phyloP scores from a whole-genome alignment of 1,140 invertebrate species.

The Drosophila bocqueti region DNA sequence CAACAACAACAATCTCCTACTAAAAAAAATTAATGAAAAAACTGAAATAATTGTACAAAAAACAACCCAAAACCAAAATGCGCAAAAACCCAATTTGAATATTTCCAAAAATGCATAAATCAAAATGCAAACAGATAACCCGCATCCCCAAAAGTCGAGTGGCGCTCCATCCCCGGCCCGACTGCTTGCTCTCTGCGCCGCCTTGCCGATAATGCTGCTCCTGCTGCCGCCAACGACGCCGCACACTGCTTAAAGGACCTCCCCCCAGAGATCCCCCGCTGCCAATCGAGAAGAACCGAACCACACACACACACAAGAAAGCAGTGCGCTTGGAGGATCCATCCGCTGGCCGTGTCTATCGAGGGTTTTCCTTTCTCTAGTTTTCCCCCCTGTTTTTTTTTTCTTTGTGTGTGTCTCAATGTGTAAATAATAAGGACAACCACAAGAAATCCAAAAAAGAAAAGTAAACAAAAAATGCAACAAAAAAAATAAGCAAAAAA shows the following conservation, averaged over 20 bases:
- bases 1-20: slow-evolving; percentile 39
- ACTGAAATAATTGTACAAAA: slow-evolving; percentile 28
- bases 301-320: slow-evolving; percentile 16
- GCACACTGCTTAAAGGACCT: slow-evolving; percentile 52
- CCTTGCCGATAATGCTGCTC: slow-evolving; percentile 33
- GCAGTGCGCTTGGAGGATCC: slow-evolving; percentile 56
- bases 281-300: slow-evolving; percentile 7
- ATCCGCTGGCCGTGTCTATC: slow-evolving; percentile 16
- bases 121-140: slow-evolving; percentile 59
- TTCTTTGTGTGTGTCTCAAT: slow-evolving; percentile 26
- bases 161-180: slow-evolving; percentile 44
- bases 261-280: not conserved
- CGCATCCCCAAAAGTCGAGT: slow-evolving; percentile 54
- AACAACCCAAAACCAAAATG: slow-evolving; percentile 13
- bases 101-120: not conserved
- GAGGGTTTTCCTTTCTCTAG: slow-evolving; percentile 36
- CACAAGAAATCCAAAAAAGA: slow-evolving; percentile 1
- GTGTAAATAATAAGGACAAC: slow-evolving; percentile 54
- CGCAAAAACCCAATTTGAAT: slow-evolving; percentile 18
- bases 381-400: slow-evolving; percentile 10
- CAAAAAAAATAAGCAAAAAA: slow-evolving; percentile 2
- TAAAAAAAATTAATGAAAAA: slow-evolving; percentile 30
- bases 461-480: slow-evolving; percentile 5
- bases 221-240: slow-evolving; percentile 31
- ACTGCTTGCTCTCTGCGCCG: slow-evolving; percentile 47